phyloP scores from a whole-genome alignment of 2,113 vertebrate species.

The Dromaius novaehollandiae region DNA sequence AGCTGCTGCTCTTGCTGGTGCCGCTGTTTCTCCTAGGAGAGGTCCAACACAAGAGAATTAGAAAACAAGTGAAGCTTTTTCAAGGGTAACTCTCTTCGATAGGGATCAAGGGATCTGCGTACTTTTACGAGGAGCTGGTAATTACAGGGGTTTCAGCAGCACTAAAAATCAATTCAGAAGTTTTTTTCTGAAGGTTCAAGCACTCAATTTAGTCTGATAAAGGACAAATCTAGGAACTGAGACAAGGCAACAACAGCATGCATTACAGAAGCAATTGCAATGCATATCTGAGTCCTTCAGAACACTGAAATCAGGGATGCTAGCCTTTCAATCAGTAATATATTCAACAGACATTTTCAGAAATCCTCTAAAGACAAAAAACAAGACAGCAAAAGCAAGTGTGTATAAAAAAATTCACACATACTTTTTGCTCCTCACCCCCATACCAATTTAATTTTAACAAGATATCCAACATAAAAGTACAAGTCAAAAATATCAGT shows the following conservation, averaged over 20 bases:
- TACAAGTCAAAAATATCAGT: background rate
- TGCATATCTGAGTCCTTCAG: background rate
- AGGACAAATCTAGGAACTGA: background rate
- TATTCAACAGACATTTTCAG: background rate
- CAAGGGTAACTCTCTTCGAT: background rate
- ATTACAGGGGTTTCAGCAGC: background rate
- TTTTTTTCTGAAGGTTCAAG: background rate
- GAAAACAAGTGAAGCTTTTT: background rate
- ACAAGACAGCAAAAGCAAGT: background rate
- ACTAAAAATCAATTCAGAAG: background rate
- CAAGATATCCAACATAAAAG: background rate
- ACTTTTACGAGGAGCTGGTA: background rate
- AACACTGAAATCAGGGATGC: background rate
- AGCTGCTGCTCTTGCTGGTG: constrained; percentile 92
- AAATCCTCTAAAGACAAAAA: background rate
- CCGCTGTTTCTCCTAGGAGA: constrained; percentile 89
- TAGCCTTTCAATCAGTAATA: background rate
- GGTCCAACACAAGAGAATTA: background rate
- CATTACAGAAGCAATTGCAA: background rate
- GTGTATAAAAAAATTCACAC: background rate
- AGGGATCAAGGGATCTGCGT: background rate
- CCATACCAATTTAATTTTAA: background rate
- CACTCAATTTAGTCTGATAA: background rate
- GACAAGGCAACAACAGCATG: background rate
- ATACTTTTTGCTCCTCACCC: background rate